phyloP scores from a whole-genome alignment of 2,797 vertebrate genomes.

The Pogonophryne albipinna region DNA sequence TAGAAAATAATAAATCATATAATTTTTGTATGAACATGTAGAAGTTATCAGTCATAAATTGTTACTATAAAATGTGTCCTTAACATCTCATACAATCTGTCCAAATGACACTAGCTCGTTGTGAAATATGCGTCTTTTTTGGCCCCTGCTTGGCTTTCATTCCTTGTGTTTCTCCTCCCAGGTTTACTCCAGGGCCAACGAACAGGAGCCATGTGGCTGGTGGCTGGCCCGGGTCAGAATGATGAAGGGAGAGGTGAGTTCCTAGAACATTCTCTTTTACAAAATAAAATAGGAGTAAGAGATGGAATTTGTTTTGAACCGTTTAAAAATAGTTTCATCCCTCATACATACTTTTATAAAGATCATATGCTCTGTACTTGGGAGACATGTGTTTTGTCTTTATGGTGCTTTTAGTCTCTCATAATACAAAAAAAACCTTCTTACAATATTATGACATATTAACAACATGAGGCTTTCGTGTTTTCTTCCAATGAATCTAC shows the following conservation, averaged over 20 bases:
- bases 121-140: neutral
- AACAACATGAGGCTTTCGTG: neutral
- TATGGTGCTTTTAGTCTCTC: neutral
- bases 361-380: neutral
- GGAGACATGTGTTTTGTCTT: neutral
- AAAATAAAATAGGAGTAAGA: neutral
- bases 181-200: slow-evolving; percentile 94
- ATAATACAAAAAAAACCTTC: neutral
- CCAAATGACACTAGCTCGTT: neutral
- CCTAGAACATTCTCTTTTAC: neutral
- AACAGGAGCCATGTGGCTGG: slow-evolving; percentile 95
- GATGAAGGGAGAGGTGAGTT: slow-evolving; percentile 93
- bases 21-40: neutral
- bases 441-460: neutral
- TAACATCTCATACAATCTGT: neutral
- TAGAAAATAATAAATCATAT: neutral
- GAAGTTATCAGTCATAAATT: neutral
- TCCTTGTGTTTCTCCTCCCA: slow-evolving; percentile 46
- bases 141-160: neutral
- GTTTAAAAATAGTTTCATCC: neutral
- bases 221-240: slow-evolving; percentile 94
- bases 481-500: neutral
- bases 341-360: neutral
- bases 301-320: neutral
- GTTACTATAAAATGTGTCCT: neutral